A percentile compares a stretch with the other conserved stretches of the same genome.
These are phyloP conservation scores for Synanthedon myopaeformis DNA, from an alignment of 2,888 invertebrate species.

Conservation along the genomic window DNA sequence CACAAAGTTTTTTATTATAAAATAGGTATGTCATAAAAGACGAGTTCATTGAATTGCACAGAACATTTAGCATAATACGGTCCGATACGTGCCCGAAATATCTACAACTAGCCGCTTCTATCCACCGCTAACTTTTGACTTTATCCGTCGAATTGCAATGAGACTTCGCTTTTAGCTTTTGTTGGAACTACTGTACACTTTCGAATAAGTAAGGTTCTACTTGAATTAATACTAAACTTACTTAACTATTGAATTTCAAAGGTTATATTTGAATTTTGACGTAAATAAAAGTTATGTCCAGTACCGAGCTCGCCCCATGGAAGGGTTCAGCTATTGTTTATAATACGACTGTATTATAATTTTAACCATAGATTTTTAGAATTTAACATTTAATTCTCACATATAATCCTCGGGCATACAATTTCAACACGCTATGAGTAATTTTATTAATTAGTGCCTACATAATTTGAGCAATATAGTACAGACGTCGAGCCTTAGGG, in stretches of 20 bases:
- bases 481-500: too few relatives aligned
- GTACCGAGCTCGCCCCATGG: too few relatives aligned
- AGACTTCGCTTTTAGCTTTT: slow-evolving; percentile 9
- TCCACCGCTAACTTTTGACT: slow-evolving; percentile 44
- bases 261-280: too few relatives aligned
- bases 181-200: neutral
- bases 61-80: slow-evolving; percentile 25
- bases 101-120: slow-evolving; percentile 19
- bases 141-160: slow-evolving; percentile 45
- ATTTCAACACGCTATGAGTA: neutral
- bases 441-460: neutral
- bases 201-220: neutral
- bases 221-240: too few relatives aligned
- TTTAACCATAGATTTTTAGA: neutral
- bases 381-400: neutral
- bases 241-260: too few relatives aligned
- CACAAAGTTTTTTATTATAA: too few relatives aligned
- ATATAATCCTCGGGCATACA: neutral
- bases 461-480: too few relatives aligned
- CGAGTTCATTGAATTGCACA: neutral
- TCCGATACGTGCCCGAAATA: slow-evolving; percentile 42
- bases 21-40: too few relatives aligned
- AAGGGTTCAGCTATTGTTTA: too few relatives aligned
- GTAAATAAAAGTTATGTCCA: too few relatives aligned
- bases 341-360: too few relatives aligned